phyloP scores from a whole-genome alignment of 2,113 vertebrate genomes.

The Dasyurus viverrinus region DNA sequence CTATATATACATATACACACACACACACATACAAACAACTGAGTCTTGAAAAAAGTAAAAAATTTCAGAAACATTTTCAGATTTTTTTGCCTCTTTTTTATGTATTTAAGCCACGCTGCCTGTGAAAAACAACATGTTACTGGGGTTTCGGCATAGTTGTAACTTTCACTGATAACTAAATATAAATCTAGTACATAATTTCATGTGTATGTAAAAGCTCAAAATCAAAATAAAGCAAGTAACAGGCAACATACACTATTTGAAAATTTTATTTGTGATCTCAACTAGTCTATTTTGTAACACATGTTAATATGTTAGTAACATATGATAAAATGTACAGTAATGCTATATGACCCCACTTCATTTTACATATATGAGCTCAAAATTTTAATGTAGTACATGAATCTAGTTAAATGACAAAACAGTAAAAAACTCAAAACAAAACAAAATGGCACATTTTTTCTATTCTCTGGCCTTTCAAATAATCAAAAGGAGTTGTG shows the following conservation, averaged over 20 bases:
- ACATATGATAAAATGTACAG: not conserved
- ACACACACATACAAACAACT: no score
- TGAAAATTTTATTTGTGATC: conserved; percentile 18
- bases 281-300: conserved; percentile 15
- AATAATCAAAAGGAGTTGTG: not conserved
- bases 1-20: no score
- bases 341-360: not conserved
- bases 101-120: not conserved
- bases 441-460: not conserved
- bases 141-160: not conserved
- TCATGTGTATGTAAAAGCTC: not conserved
- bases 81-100: not conserved
- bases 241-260: not conserved
- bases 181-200: conserved; percentile 4
- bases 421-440: not conserved
- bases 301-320: not conserved
- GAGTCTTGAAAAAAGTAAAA: no score
- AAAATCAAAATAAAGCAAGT: conserved; percentile 14
- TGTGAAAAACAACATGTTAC: not conserved
- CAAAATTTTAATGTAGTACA: conserved; percentile 15
- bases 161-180: conserved; percentile 19
- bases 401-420: not conserved
- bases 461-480: not conserved
- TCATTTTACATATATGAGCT: not conserved
- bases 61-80: conserved; percentile 24